Conservation (phyloP, 2,113 vertebrate species). For the Anthoscopus minutus region DNA sequence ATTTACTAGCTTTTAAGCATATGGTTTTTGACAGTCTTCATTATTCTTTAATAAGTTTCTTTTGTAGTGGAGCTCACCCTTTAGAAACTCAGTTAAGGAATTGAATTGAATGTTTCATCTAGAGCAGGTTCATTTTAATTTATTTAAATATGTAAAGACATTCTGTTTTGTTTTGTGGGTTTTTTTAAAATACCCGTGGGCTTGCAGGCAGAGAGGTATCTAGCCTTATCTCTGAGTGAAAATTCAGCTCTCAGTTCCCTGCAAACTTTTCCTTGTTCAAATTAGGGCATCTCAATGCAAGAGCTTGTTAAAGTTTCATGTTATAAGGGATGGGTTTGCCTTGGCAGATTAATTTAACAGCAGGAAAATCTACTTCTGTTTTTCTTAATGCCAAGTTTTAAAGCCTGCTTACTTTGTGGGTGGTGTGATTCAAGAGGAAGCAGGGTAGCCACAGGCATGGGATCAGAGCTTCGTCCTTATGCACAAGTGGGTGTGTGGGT, state of each 20-base stretch:
- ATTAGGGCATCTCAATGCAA: conserved; percentile 42
- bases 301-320: conserved; percentile 51
- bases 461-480: conserved; percentile 19
- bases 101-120: conserved; percentile 25
- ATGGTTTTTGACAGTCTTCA: conserved; percentile 68
- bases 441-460: conserved; percentile 40
- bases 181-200: not conserved
- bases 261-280: conserved; percentile 36
- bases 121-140: conserved; percentile 48
- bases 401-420: conserved; percentile 49
- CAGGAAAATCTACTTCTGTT: conserved; percentile 51
- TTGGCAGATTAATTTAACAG: conserved; percentile 45
- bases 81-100: conserved; percentile 31
- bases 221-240: conserved; percentile 31
- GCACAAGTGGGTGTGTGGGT: conserved; percentile 14
- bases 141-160: conserved; percentile 58
- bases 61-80: conserved; percentile 45
- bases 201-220: conserved; percentile 17
- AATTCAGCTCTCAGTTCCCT: conserved; percentile 18
- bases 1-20: conserved; percentile 66
- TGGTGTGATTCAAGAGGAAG: conserved; percentile 46
- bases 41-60: conserved; percentile 67
- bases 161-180: conserved; percentile 44
- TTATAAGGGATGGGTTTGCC: conserved; percentile 12
- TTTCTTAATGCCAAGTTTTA: conserved; percentile 47